These are phyloP conservation scores for Urocyon cinereoargenteus DNA, from an alignment of 2,797 vertebrate species.

Conservation along the genomic window DNA sequence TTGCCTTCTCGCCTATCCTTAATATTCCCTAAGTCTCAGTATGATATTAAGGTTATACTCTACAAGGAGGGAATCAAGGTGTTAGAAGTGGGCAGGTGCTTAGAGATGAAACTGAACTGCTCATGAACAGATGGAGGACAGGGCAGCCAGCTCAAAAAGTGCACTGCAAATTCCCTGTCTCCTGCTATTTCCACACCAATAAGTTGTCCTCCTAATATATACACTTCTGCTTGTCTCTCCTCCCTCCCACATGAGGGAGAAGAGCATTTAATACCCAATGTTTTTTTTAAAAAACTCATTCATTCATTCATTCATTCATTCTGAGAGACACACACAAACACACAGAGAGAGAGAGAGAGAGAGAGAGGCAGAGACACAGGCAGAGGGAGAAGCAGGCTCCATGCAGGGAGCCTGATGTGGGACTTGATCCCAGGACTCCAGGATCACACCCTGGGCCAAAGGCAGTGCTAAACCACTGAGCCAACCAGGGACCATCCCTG, in stretches of 20 bases:
- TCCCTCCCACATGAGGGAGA: background rate
- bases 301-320: no score
- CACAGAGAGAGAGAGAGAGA: no score
- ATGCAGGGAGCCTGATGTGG: no score
- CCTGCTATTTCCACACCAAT: background rate
- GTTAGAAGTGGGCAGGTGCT: background rate
- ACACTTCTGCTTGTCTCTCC: background rate
- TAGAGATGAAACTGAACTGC: background rate
- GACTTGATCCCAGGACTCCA: no score
- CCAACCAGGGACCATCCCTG: no score
- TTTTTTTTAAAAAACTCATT: no score
- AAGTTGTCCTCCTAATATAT: background rate
- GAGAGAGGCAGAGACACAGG: no score
- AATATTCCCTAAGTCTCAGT: background rate
- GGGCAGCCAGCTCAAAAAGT: background rate
- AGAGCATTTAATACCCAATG: background rate
- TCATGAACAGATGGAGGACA: background rate
- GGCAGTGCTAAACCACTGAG: no score
- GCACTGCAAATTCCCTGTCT: background rate
- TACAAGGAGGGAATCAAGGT: background rate
- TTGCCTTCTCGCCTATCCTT: background rate
- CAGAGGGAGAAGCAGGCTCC: no score
- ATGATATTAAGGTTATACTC: background rate
- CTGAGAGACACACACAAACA: no score
- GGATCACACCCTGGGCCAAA: no score